Percentiles rank a stretch among this genome's conserved stretches.
Evolutionary conservation across 2,797 vertebrate genomes (phyloP).

Genomic region (Paguma larvata): DNA sequence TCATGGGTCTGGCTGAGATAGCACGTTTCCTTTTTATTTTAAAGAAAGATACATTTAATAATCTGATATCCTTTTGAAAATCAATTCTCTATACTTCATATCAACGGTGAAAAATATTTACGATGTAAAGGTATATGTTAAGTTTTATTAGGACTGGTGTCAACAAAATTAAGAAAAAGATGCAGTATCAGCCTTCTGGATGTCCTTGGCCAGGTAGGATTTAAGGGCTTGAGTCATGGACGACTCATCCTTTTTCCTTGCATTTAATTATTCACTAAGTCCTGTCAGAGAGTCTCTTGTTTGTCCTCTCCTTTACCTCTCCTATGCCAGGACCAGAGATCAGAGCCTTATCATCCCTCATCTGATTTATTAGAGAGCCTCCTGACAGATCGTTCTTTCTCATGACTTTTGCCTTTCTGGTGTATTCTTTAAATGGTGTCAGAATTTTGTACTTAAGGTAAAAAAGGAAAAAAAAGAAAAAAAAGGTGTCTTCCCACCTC

Average conservation of each 20-base stretch:
- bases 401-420: constrained; percentile 11
- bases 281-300: neutral
- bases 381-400: constrained; percentile 24
- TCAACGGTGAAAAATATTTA: neutral
- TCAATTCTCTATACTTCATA: neutral
- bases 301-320: constrained; percentile 43
- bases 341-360: neutral
- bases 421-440: neutral
- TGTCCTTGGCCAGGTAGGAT: neutral
- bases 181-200: neutral
- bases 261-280: constrained; percentile 31
- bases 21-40: constrained; percentile 47
- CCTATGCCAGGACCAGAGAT: neutral
- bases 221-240: neutral
- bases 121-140: neutral
- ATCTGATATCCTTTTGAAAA: constrained; percentile 29
- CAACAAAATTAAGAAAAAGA: neutral
- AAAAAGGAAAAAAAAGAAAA: neutral
- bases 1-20: neutral
- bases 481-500: neutral
- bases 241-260: neutral
- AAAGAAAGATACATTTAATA: constrained; percentile 11
- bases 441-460: neutral
- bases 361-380: constrained; percentile 13
- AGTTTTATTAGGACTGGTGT: too few species aligned